phyloP scores from a whole-genome alignment of 2,888 invertebrate species.

The Tortrix viridana region DNA sequence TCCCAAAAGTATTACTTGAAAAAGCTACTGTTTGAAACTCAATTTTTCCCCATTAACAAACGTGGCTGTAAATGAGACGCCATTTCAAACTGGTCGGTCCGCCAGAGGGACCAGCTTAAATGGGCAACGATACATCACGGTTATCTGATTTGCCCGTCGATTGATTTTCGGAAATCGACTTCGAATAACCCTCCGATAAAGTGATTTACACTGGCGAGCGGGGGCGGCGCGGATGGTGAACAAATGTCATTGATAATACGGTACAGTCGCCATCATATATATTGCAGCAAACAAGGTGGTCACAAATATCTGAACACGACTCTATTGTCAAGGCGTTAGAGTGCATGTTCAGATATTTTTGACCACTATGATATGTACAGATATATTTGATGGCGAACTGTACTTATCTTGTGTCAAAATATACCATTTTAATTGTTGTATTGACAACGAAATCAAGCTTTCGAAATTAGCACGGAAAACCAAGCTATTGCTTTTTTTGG shows the following conservation, averaged over 20 bases:
- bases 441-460: too few species aligned
- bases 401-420: too few species aligned
- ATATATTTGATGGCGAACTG: too few species aligned
- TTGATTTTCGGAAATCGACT: slow-evolving; percentile 75
- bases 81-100: neutral
- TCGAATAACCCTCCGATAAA: slow-evolving; percentile 66
- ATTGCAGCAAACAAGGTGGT: too few species aligned
- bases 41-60: neutral
- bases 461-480: too few species aligned
- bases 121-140: slow-evolving; percentile 59
- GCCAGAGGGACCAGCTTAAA: slow-evolving; percentile 15
- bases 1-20: neutral
- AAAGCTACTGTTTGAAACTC: neutral
- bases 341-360: too few species aligned
- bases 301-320: too few species aligned
- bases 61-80: slow-evolving; percentile 2
- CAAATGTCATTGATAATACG: neutral
- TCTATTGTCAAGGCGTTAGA: too few species aligned
- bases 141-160: slow-evolving; percentile 66
- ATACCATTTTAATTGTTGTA: too few species aligned
- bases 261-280: too few species aligned
- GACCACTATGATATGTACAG: too few species aligned
- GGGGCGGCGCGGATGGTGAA: slow-evolving; percentile 38
- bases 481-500: too few species aligned
- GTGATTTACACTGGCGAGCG: slow-evolving; percentile 67